Conservation (phyloP, 2,113 vertebrate species). For the Xiphophorus couchianus region DNA sequence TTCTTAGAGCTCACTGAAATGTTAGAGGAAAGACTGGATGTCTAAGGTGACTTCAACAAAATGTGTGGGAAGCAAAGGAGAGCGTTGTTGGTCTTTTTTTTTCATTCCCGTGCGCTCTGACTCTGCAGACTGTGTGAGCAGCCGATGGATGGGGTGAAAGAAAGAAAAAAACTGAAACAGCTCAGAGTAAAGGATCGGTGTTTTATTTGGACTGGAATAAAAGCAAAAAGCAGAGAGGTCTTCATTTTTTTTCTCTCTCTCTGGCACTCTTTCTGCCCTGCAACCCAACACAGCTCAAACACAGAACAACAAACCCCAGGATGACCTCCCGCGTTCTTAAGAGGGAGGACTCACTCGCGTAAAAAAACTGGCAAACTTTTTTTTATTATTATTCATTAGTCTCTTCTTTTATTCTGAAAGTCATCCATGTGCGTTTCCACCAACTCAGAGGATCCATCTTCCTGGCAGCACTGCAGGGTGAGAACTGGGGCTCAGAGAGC, state of each 20-base stretch:
- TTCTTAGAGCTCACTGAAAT: slow-evolving; percentile 75
- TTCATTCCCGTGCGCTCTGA: slow-evolving; percentile 51
- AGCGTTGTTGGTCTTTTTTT: slow-evolving; percentile 43
- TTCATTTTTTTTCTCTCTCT: slow-evolving; percentile 32
- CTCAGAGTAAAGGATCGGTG: slow-evolving; percentile 49
- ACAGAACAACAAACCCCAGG: slow-evolving; percentile 34
- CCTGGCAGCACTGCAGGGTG: slow-evolving; percentile 18
- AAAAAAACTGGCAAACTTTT: slow-evolving; percentile 49
- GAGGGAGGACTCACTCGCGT: slow-evolving; percentile 19
- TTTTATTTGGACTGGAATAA: slow-evolving; percentile 55
- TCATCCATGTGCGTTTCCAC: slow-evolving; percentile 49
- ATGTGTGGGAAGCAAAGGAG: slow-evolving; percentile 68
- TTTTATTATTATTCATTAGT: neutral
- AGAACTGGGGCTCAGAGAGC: slow-evolving; percentile 30
- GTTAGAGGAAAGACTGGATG: slow-evolving; percentile 37
- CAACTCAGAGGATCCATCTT: slow-evolving; percentile 39
- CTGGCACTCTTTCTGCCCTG: slow-evolving; percentile 57
- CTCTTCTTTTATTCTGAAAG: slow-evolving; percentile 57
- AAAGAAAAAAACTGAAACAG: slow-evolving; percentile 41
- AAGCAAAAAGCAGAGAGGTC: slow-evolving; percentile 51
- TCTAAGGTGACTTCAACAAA: slow-evolving; percentile 63
- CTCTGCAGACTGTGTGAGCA: slow-evolving; percentile 57
- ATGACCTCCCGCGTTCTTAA: slow-evolving; percentile 40
- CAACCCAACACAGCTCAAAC: slow-evolving; percentile 49
- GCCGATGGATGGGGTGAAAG: slow-evolving; percentile 42